Evolutionary conservation across 2,888 invertebrate genomes (phyloP).

Genomic region (Scaptomyza cyrtandrae): DNA sequence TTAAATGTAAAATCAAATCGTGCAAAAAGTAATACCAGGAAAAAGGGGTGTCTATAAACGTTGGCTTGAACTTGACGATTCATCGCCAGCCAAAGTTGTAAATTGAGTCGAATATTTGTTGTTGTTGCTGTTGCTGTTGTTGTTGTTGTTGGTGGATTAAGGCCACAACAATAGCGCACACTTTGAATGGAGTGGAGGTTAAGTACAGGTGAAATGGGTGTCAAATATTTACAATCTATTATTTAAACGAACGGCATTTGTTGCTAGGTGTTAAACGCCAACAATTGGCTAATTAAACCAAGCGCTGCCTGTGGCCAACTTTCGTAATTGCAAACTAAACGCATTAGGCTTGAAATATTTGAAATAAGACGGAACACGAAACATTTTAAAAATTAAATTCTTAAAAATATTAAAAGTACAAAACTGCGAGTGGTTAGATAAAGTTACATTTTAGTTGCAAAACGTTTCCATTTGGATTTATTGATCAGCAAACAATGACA

Average conservation of each 20-base stretch:
- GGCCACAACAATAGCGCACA: constrained; percentile 60
- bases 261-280: constrained; percentile 53
- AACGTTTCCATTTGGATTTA: constrained; percentile 41
- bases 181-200: constrained; percentile 54
- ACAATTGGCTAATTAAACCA: constrained; percentile 60
- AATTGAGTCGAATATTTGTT: constrained; percentile 60
- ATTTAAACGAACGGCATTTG: constrained; percentile 53
- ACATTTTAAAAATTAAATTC: not conserved
- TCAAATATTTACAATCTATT: constrained; percentile 78
- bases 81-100: constrained; percentile 52
- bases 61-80: constrained; percentile 48
- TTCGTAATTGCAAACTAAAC: constrained; percentile 62
- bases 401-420: constrained; percentile 21
- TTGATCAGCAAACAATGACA: constrained; percentile 47
- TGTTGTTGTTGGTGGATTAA: constrained; percentile 62
- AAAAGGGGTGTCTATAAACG: constrained; percentile 26
- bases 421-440: not conserved
- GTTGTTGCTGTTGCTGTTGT: constrained; percentile 23
- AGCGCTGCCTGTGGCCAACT: constrained; percentile 59
- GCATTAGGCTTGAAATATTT: constrained; percentile 4
- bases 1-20: constrained; percentile 84
- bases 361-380: not conserved
- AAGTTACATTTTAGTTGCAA: constrained; percentile 36
- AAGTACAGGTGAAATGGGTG: constrained; percentile 42
- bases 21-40: constrained; percentile 81